Base-by-base conservation (phyloP, 2,797 vertebrate genomes). In the Epinephelus malabaricus region DNA sequence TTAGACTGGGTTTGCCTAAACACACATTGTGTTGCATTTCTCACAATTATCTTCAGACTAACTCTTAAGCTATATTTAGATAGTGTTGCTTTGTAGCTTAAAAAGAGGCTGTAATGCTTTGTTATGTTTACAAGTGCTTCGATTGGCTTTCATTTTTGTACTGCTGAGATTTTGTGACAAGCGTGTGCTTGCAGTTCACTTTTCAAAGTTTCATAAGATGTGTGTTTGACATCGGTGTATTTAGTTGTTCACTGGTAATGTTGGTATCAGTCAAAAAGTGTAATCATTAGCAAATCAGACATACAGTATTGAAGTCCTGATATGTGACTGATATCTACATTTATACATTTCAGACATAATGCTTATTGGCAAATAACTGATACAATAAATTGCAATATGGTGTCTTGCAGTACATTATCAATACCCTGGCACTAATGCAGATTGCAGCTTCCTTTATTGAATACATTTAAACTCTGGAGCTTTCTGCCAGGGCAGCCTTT, bases 401-500 rank as follows among this genome's bases (percentile, higher is more conserved):
- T n/a, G 21, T 69, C 45, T 19, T 46, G 21, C 15, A 23, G 15
- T 43, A 55, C 46, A 30, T n/a, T 67, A 43, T 70, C 61, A 38
- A 54, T 78, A 46, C 47, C 30, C 10, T 38, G 18, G 53, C 76
- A 60, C 40, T 64, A 60, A 69, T 72, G 53, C 60, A 79, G 46
- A 64, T 60, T 68, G 71, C 49, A 45, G 53, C 51, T 50, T 45
- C 12, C 60, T 71, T 66, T 38, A 19, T 50, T 74, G 46, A 61
- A 34, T 71, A 72, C 43, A 61, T 60, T 74, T 63, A 49, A 80
- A 58, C 23, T 43, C 43, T 18, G 58, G 50, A 67, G 30, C 55
- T 61, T 81, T 78, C 62, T 69, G 81, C 70, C 30, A 2, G 18
- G 13, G 75, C 73, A 78, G 74, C 77, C 12, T 67, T 61, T 76